phyloP scores from a whole-genome alignment of 1,140 invertebrate species.

The Pseudomyrmex gracilis region DNA sequence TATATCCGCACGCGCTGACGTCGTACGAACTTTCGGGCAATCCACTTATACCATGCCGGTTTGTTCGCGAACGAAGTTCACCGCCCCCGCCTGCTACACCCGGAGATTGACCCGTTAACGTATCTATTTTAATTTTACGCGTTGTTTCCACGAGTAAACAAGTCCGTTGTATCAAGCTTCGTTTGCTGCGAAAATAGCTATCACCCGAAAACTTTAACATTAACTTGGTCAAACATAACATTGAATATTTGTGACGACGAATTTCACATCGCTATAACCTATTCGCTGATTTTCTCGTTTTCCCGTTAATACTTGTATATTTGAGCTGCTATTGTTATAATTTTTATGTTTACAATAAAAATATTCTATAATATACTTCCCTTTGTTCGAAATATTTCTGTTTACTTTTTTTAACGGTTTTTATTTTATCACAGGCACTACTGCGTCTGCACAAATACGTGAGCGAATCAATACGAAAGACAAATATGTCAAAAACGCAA shows the following conservation, averaged over 20 bases:
- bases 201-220: background rate
- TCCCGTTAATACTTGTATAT: background rate
- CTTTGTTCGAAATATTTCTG: conserved; percentile 8
- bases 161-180: background rate
- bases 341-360: background rate
- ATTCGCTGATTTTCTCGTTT: background rate
- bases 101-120: conserved; percentile 51
- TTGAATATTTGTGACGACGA: background rate
- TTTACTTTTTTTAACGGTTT: conserved; percentile 21
- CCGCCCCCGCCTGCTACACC: background rate
- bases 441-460: conserved; percentile 5
- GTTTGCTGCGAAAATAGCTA: background rate
- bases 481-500: conserved; percentile 8
- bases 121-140: conserved; percentile 50
- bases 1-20: conserved; percentile 45
- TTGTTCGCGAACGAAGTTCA: conserved; percentile 23
- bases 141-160: conserved; percentile 18
- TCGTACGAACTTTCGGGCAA: conserved; percentile 58
- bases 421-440: background rate
- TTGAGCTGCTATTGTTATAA: conserved; percentile 1
- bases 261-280: background rate
- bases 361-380: background rate
- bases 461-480: conserved; percentile 9
- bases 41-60: conserved; percentile 51
- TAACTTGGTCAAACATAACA: background rate